These are phyloP conservation scores for Chamaetylas fuelleborni DNA, from an alignment of 2,113 vertebrate species.

Conservation along the genomic window DNA sequence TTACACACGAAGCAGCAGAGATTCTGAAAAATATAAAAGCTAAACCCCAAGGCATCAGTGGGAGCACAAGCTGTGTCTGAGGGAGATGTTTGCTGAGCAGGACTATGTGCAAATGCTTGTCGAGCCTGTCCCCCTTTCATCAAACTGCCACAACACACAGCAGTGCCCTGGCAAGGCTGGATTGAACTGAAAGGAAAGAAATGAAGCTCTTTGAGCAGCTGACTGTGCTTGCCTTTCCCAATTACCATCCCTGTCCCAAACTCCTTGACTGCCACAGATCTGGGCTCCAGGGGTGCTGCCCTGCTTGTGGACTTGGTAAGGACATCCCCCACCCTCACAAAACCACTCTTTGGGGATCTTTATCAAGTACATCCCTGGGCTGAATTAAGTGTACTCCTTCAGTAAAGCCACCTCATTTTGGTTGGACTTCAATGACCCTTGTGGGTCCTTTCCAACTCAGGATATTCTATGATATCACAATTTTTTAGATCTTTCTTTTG, in stretches of 20 bases:
- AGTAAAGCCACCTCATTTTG: background rate
- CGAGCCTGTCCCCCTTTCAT: background rate
- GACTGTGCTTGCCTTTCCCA: background rate
- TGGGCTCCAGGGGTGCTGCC: background rate
- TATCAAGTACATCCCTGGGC: background rate
- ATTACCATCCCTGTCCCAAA: background rate
- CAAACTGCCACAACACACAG: background rate
- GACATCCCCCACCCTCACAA: background rate
- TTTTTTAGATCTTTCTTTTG: background rate
- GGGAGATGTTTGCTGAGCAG: background rate
- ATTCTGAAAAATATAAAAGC: too few species aligned
- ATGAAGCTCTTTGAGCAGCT: background rate
- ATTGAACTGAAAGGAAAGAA: background rate
- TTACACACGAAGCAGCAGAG: too few species aligned
- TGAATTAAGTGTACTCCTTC: background rate
- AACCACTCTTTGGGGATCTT: background rate
- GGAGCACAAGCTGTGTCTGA: background rate
- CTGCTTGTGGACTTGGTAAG: background rate
- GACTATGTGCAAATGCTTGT: rapidly evolving
- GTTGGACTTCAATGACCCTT: background rate
- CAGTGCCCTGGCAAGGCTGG: background rate
- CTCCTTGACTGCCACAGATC: background rate
- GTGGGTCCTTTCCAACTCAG: background rate
- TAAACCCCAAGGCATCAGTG: too few species aligned
- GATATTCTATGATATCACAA: background rate